Base-by-base conservation (phyloP, 2,888 invertebrate species). In the Tachina fera region DNA sequence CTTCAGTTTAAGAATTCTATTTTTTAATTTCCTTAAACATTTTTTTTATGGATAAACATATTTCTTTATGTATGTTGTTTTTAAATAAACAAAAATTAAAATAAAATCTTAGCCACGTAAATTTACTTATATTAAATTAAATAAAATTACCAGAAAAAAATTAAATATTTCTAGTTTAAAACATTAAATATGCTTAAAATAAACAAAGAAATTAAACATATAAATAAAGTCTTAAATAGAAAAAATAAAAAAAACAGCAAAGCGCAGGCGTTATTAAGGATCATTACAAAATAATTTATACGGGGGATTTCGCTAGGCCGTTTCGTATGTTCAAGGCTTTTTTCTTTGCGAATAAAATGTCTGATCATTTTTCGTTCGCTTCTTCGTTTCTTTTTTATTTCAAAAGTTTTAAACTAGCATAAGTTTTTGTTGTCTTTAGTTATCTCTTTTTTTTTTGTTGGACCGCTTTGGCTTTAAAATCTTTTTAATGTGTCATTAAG, bases 401-500 rank as follows among this genome's bases (percentile, higher is more conserved):
- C 19, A 53, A 74, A 41, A 53, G 16, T 68, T 41, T 39, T 31
- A 6, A 43, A 47, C 47, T 65, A 9, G 8, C 22, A 45, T 13
- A 39, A 49, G 10, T 1, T 63, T 72, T 72, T 51, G 74, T 79
- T 84, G 75, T 75, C 75, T 63, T 70, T 43, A 63, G 63, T 43
- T 75, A 6, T 31, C 31, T 31, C 6, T 31, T 31, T 60, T 63
- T 31, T 31, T 31, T 60, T 63, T 71, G 61, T 86, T 53, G 65
- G 13, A 10, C 61, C 61, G 67, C 39, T 72, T 61, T 75, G 71
- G 76, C 67, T 83, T 79, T 79, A 79, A 81, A 65, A 61, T 83
- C 79, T 43, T 74, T 79, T 86, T 86, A 81, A 81, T 83, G 86
- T 86, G 86, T 86, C 86, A 86, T 86, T 83, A 85, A 85, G 72